phyloP scores from a whole-genome alignment of 2,797 vertebrate species.

The Aselliscus stoliczkanus region DNA sequence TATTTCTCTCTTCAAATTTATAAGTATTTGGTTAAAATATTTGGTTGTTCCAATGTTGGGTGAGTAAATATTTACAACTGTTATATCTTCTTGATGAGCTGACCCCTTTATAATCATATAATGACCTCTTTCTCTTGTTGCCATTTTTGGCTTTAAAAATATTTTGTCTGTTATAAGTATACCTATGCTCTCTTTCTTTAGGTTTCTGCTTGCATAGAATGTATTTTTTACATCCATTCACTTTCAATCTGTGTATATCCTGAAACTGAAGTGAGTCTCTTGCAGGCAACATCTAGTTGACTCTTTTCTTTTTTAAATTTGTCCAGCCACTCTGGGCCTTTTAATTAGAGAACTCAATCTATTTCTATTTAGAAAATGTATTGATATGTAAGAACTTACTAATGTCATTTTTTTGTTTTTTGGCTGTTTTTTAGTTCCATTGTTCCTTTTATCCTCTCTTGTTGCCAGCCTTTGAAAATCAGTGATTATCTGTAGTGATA shows the following conservation, averaged over 20 bases:
- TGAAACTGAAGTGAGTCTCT: background rate
- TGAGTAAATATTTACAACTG: background rate
- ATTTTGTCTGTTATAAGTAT: background rate
- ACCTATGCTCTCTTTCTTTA: background rate
- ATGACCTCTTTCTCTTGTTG: background rate
- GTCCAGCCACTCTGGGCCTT: background rate
- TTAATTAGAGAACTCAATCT: background rate
- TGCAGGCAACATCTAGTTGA: background rate
- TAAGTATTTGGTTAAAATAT: background rate
- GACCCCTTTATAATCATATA: background rate
- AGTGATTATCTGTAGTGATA: background rate
- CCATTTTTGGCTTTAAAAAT: background rate
- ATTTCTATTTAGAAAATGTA: background rate
- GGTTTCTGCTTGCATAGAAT: background rate
- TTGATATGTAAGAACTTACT: background rate
- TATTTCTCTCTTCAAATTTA: background rate
- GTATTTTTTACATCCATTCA: background rate
- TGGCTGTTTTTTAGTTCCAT: background rate
- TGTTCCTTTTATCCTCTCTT: background rate
- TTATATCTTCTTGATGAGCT: background rate
- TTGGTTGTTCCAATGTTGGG: background rate
- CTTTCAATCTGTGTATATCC: background rate
- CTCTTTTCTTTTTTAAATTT: background rate
- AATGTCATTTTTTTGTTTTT: background rate
- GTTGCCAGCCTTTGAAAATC: background rate